Conservation (phyloP, 2,113 vertebrate genomes). For the Atlantisia rogersi region DNA sequence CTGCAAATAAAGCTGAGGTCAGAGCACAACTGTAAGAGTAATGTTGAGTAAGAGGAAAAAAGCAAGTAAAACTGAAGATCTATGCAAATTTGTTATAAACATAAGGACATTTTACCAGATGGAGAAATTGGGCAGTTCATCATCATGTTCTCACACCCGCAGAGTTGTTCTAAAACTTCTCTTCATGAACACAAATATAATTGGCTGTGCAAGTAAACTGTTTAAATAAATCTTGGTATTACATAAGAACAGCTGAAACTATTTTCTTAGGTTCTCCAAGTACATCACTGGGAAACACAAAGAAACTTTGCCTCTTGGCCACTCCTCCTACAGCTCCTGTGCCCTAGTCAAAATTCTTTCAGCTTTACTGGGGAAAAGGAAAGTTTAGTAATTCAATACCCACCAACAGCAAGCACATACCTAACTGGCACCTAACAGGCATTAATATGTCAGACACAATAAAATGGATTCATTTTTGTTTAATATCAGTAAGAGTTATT, state of each 20-base stretch:
- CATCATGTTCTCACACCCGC: slow-evolving; percentile 69
- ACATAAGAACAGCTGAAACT: slow-evolving; percentile 51
- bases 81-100: slow-evolving; percentile 48
- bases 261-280: neutral
- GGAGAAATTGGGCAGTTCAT: slow-evolving; percentile 69
- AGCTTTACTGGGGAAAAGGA: neutral
- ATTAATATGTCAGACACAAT: neutral
- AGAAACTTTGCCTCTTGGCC: neutral
- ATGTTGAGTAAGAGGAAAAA: neutral
- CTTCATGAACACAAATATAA: slow-evolving; percentile 62
- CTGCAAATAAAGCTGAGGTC: neutral
- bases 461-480: neutral
- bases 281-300: neutral
- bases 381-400: neutral
- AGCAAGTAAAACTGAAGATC: neutral
- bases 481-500: neutral
- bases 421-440: neutral
- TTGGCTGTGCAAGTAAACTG: slow-evolving; percentile 33
- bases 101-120: slow-evolving; percentile 68
- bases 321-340: neutral
- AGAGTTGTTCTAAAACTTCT: slow-evolving; percentile 70
- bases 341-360: neutral
- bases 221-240: slow-evolving; percentile 46
- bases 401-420: rapidly evolving
- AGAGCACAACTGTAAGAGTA: neutral